phyloP scores from a whole-genome alignment of 2,888 invertebrate genomes.

The Synanthedon myopaeformis region DNA sequence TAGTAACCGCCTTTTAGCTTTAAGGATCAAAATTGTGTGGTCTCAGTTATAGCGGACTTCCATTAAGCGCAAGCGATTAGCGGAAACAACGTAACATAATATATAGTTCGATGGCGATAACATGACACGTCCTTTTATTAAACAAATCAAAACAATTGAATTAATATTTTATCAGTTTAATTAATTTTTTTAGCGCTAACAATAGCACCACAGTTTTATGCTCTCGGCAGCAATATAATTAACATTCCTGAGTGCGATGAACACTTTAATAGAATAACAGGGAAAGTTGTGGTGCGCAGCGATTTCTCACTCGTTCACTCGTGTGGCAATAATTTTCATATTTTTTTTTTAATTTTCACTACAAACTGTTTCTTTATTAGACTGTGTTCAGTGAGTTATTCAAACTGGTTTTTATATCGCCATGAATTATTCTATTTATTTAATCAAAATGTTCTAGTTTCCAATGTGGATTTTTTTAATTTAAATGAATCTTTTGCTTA shows the following conservation, averaged over 20 bases:
- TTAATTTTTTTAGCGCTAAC: background rate
- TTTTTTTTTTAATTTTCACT: background rate
- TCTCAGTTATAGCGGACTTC: background rate
- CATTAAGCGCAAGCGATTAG: too few species aligned
- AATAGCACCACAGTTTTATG: background rate
- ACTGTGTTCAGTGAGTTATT: too few species aligned
- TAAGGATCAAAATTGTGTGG: background rate
- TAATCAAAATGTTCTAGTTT: too few species aligned
- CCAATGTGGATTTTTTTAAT: too few species aligned
- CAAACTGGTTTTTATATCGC: too few species aligned
- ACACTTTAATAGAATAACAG: constrained; percentile 34
- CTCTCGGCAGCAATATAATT: constrained; percentile 20
- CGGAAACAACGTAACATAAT: too few species aligned
- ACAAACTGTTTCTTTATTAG: background rate
- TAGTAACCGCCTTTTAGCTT: constrained; percentile 12
- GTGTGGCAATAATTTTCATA: constrained; percentile 8
- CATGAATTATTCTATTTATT: too few species aligned
- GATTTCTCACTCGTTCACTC: background rate
- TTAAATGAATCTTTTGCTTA: too few species aligned
- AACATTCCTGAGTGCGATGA: constrained; percentile 22
- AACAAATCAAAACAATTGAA: too few species aligned
- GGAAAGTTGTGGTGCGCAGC: constrained; percentile 16
- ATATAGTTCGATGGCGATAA: too few species aligned
- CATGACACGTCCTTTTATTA: too few species aligned
- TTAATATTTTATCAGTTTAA: background rate